phyloP scores from a whole-genome alignment of 2,113 vertebrate species.

The Petrocephalus microphthalmus region DNA sequence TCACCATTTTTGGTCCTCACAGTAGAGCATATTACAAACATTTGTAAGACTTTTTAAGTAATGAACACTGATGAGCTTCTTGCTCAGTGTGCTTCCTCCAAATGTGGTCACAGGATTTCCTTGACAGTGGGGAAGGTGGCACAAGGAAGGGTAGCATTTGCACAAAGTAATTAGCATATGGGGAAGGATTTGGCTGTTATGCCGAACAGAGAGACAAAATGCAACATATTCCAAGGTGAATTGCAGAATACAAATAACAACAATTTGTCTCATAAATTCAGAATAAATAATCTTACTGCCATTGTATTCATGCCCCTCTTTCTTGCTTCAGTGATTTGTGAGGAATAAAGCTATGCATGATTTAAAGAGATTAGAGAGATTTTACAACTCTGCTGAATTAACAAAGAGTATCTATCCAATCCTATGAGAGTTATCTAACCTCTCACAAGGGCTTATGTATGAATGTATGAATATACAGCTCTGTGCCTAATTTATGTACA shows the following conservation, averaged over 20 bases:
- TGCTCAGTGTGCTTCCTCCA: background rate
- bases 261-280: constrained; percentile 14
- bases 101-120: background rate
- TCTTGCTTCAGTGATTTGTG: constrained; percentile 11
- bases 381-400: constrained; percentile 21
- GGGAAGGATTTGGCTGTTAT: background rate
- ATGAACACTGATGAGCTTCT: background rate
- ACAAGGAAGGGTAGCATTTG: too few relatives aligned
- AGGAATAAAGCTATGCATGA: constrained; percentile 20
- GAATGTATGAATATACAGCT: background rate
- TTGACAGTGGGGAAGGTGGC: background rate
- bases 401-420: background rate
- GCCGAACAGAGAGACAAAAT: background rate
- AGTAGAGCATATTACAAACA: background rate
- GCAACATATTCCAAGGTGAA: background rate
- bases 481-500: background rate
- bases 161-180: background rate
- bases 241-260: background rate
- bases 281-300: background rate
- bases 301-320: background rate
- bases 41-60: background rate
- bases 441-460: background rate
- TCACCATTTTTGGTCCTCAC: background rate
- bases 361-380: constrained; percentile 23
- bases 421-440: background rate